Evolutionary conservation across 2,888 invertebrate genomes (phyloP).

Genomic region (Poecilus cupreus): DNA sequence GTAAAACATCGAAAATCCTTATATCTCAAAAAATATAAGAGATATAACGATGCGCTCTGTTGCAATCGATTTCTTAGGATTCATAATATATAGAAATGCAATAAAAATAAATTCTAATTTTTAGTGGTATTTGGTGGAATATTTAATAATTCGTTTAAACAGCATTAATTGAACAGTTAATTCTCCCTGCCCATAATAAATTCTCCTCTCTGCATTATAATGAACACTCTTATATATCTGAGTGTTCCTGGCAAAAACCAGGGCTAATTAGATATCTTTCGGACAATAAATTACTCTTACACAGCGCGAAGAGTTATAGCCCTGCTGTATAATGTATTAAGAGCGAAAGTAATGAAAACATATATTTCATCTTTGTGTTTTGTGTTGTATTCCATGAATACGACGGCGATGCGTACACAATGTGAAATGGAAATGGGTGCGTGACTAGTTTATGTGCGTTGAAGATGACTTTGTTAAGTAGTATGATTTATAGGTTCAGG

Average conservation of each 20-base stretch:
- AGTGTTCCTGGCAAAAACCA: conserved; percentile 3
- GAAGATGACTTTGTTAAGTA: conserved; percentile 19
- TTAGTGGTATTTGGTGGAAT: no score
- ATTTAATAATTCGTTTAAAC: no score
- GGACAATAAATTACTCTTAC: conserved; percentile 25
- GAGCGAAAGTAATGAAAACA: conserved; percentile 51
- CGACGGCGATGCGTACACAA: conserved; percentile 6
- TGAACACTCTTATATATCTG: conserved; percentile 37
- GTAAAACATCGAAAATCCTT: no score
- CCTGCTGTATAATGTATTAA: conserved; percentile 35
- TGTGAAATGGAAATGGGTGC: conserved; percentile 10
- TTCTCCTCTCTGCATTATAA: not conserved
- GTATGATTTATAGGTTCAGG: not conserved
- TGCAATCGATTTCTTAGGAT: no score
- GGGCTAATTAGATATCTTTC: conserved; percentile 38
- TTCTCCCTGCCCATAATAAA: not conserved
- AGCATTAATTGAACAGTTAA: conserved; percentile 23
- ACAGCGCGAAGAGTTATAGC: not conserved
- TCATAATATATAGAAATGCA: no score
- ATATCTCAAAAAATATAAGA: no score
- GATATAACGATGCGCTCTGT: no score
- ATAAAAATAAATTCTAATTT: no score
- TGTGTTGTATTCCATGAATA: not conserved
- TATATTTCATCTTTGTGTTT: conserved; percentile 42
- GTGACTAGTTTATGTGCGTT: conserved; percentile 19